phyloP scores from a whole-genome alignment of 2,797 vertebrate genomes.

The Strix occidentalis region DNA sequence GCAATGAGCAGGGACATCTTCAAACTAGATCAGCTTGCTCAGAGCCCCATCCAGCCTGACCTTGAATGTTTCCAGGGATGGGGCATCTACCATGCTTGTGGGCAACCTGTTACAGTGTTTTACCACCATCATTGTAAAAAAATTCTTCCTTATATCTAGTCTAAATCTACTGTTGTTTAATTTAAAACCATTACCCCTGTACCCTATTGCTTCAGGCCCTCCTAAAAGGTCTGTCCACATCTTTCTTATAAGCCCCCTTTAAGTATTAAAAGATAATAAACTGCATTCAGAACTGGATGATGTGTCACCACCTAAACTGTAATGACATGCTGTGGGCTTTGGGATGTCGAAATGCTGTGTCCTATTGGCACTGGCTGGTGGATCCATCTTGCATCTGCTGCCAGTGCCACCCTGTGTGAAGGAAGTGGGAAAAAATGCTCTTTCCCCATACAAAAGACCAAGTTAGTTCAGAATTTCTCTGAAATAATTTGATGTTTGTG shows the following conservation, averaged over 20 bases:
- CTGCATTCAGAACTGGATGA: background rate
- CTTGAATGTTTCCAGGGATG: background rate
- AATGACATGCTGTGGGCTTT: background rate
- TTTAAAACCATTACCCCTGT: background rate
- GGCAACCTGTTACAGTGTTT: background rate
- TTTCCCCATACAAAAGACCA: background rate
- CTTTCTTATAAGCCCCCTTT: background rate
- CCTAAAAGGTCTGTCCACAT: background rate
- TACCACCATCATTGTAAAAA: background rate
- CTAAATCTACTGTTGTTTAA: background rate
- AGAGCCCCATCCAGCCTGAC: background rate
- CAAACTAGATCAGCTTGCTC: background rate
- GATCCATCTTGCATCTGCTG: background rate
- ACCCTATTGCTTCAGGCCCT: background rate
- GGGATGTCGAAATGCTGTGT: background rate
- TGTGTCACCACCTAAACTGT: background rate
- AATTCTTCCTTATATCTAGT: background rate
- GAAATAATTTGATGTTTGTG: background rate
- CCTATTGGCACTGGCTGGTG: background rate
- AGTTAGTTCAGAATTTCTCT: background rate
- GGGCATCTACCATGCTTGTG: background rate
- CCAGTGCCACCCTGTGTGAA: background rate
- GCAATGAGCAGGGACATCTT: background rate
- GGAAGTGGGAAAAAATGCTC: background rate
- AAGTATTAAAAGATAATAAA: background rate